Evolutionary conservation across 2,113 vertebrate genomes (phyloP).

Genomic region (Mirounga angustirostris): DNA sequence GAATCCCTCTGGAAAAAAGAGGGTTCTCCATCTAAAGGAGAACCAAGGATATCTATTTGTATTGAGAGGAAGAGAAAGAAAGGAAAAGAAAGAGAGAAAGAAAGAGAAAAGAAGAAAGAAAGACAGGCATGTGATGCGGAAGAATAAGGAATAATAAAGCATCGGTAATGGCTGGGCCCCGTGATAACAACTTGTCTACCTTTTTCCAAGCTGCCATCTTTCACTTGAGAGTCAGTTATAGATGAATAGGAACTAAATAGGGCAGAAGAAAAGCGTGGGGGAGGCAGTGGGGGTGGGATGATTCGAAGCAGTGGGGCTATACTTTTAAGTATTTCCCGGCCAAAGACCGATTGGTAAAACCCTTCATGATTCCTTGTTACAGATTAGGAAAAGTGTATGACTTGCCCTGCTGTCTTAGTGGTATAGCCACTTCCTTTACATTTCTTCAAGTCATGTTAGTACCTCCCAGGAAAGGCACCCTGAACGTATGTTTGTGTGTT

Average conservation of each 20-base stretch:
- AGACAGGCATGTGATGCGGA: neutral
- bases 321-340: neutral
- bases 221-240: neutral
- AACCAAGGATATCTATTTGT: neutral
- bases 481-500: neutral
- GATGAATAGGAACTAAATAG: neutral
- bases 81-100: neutral
- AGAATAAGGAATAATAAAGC: neutral
- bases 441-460: neutral
- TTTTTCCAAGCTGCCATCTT: neutral
- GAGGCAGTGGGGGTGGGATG: neutral
- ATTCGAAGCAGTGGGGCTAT: rapidly evolving
- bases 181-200: neutral
- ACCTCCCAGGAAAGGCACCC: neutral
- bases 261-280: neutral
- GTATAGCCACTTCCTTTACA: neutral
- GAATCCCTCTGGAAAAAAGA: neutral
- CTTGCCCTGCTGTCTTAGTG: neutral
- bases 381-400: neutral
- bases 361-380: neutral
- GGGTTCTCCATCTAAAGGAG: neutral
- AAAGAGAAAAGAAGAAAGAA: rapidly evolving
- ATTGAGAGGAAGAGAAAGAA: neutral
- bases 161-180: neutral
- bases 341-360: neutral